Conservation (phyloP, 2,797 vertebrate genomes). For the Urosaurus nigricauda region DNA sequence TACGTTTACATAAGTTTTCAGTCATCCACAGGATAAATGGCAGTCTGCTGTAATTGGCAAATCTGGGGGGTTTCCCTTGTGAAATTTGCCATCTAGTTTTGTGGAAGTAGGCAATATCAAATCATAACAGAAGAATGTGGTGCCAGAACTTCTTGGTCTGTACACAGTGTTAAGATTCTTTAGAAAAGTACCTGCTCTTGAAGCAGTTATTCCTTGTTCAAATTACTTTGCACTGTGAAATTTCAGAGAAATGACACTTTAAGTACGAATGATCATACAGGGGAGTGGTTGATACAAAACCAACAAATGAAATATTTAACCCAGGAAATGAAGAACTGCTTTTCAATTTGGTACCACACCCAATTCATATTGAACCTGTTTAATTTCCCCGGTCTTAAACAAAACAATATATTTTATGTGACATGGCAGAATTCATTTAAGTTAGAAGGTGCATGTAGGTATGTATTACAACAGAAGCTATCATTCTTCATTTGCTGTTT, state of each 20-base stretch:
- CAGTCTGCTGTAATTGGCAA: constrained; percentile 61
- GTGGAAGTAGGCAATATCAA: background rate
- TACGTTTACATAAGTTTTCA: background rate
- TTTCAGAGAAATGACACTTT: background rate
- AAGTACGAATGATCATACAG: background rate
- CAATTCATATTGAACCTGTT: background rate
- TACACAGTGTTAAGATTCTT: background rate
- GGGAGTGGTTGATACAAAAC: background rate
- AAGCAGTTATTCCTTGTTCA: background rate
- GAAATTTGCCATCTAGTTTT: constrained; percentile 28
- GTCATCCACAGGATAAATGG: constrained; percentile 54
- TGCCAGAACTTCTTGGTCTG: background rate
- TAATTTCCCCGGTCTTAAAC: background rate
- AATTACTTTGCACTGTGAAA: background rate
- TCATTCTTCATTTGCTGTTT: background rate
- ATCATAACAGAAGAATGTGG: too few species aligned
- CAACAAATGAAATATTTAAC: constrained; percentile 29
- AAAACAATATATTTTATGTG: background rate
- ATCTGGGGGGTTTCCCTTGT: constrained; percentile 45
- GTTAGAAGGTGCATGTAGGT: background rate
- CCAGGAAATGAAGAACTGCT: constrained; percentile 18
- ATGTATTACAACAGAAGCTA: background rate
- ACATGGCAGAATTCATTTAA: background rate
- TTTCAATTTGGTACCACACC: constrained; percentile 3
- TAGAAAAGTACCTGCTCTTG: background rate